Conservation (phyloP, 2,888 invertebrate species). For the Lithophane ornitopus region DNA sequence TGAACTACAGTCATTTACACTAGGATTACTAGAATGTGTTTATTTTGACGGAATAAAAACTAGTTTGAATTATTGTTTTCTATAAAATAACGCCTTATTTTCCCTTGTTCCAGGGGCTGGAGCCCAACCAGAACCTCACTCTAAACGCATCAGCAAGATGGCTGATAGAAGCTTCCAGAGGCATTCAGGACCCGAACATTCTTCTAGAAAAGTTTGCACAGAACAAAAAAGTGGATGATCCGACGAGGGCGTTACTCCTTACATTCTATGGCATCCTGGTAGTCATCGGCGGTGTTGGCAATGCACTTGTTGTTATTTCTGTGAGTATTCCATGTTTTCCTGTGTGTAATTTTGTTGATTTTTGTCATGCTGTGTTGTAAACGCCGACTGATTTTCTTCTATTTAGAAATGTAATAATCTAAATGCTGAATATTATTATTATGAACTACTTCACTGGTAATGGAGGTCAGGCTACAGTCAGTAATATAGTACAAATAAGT, state of each 20-base stretch:
- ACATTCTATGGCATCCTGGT: constrained; percentile 94
- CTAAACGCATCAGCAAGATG: constrained; percentile 84
- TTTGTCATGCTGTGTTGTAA: neutral
- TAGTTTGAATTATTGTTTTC: neutral
- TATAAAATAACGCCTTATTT: constrained; percentile 8
- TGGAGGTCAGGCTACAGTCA: too few relatives aligned
- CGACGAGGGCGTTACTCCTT: constrained; percentile 92
- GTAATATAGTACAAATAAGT: too few relatives aligned
- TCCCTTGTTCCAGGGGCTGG: constrained; percentile 82
- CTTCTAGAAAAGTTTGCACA: constrained; percentile 92
- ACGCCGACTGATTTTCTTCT: neutral
- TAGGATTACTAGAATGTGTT: too few relatives aligned
- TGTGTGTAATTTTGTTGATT: neutral
- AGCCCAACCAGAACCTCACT: constrained; percentile 82
- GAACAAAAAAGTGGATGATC: constrained; percentile 93
- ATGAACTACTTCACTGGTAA: neutral
- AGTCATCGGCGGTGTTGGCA: constrained; percentile 95
- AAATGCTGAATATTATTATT: neutral
- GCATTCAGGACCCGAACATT: constrained; percentile 83
- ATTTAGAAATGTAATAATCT: neutral
- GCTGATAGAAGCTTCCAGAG: constrained; percentile 86
- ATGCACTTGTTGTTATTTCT: constrained; percentile 95
- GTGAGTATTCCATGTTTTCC: constrained; percentile 77
- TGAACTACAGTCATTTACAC: neutral
- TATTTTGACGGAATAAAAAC: neutral